Base-by-base conservation (phyloP, 2,888 invertebrate species). In the Drosophila peninsularis region DNA sequence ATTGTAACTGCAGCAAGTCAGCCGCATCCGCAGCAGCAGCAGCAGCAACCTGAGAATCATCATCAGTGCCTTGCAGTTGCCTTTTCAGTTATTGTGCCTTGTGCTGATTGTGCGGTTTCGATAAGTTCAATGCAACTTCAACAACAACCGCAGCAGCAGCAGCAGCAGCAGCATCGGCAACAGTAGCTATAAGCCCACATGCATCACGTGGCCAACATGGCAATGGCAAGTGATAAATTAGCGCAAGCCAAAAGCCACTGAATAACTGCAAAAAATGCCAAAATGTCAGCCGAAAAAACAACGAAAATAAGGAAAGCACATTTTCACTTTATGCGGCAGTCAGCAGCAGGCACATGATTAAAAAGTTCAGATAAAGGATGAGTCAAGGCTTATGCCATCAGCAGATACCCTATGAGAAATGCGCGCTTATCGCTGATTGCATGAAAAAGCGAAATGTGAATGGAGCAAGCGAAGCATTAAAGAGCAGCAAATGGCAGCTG, bases 41-140 rank as follows among this genome's bases (percentile, higher is more conserved):
- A 63, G 19, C 70, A 65, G 30, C 70, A 64, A 49, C 66, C 56
- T 53, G 64, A 76, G 55, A 62, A 78, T 75, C 76, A 75, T 77
- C 62, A 75, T 77, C 62, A 62, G 45, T 47, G 45, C 30, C 30
- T 55, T 62, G 62, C 58, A 57, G 73, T 55, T 52, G 71, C 69
- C 62, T 78, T 68, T 77, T 71, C 85, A 78, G 75, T 84, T 86
- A 85, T 82, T 71, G 71, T 66, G 65, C 65, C 54, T 63, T 76
- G 66, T 55, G 87, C 83, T 84, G 83, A 84, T 84, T 84, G 83
- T 84, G 87, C 84, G 83, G 84, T 84, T 87, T 80, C 84, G 83
- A 84, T 84, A 84, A 84, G 80, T 84, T 82, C 63, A 72, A 66
- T 75, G 78, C 78, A 78, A 71, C 66, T 63, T 61, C 70, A 63